Evolutionary conservation across 2,113 vertebrate genomes (phyloP), one percentile per base, ranked within the genome.

Genomic region (Silurus glanis): DNA sequence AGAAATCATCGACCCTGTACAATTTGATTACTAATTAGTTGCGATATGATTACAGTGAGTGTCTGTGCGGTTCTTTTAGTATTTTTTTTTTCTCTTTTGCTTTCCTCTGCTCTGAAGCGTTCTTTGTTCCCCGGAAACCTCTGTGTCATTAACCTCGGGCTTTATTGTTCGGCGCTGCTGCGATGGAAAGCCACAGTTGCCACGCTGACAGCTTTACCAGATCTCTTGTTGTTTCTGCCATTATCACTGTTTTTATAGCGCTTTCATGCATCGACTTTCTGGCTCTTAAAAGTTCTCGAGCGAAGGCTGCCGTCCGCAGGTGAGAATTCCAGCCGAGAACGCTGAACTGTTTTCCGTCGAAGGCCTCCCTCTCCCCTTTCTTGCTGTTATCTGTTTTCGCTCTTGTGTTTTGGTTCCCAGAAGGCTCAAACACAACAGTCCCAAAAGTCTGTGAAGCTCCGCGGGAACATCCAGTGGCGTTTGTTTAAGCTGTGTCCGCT

Each of bases 151-250:
- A 85, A 85, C 61, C 74, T 67, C 62, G n/a, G 61, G 49, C 25
- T 79, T 28, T 79, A 23, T 79, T 66, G 61, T 37, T 66, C 25
- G 21, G 49, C 45, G 21, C 66, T 13, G 14, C 67, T 86, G 78
- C 53, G 37, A 17, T 49, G 47, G 85, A 86, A 86, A 86, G 85
- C 66, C 79, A 23, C 53, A 75, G 69, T 59, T 62, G 56, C 85
- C 79, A 72, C 59, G 56, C 79, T 56, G 85, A 82, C 85, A 75
- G 80, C 47, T 83, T 82, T 75, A 86, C 79, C 85, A 53, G 66
- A 75, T 61, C 79, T 86, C 80, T 74, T 81, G 85, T 81, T 81
- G 85, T 86, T 82, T 80, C 79, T 74, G 66, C 62, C 85, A 64
- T 82, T 74, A 82, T 82, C 67, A 13, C 67, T 64, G 85, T 82